Evolutionary conservation across 2,888 invertebrate species (phyloP).

Genomic region (Listrodromus nycthemerus): DNA sequence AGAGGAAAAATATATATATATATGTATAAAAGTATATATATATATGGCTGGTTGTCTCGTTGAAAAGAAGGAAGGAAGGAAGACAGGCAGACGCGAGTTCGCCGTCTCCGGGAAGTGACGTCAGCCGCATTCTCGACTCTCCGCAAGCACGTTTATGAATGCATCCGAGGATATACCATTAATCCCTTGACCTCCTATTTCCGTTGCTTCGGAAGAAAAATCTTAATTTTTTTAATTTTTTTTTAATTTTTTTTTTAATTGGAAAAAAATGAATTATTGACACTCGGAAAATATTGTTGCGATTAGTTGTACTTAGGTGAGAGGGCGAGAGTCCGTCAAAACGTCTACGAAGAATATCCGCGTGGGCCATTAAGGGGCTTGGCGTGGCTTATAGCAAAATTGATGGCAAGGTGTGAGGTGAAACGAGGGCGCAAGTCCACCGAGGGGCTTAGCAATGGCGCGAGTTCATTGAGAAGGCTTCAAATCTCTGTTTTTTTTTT

Average conservation of each 20-base stretch:
- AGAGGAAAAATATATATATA: slow-evolving; percentile 32
- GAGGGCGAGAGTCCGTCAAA: no score
- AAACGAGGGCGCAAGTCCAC: no score
- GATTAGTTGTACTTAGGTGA: no score
- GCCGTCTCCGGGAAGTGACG: slow-evolving; percentile 81
- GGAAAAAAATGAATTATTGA: not conserved
- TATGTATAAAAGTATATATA: not conserved
- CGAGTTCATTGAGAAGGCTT: no score
- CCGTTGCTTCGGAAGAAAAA: slow-evolving; percentile 34
- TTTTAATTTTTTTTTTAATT: not conserved
- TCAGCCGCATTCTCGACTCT: slow-evolving; percentile 70
- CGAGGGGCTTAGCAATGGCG: no score
- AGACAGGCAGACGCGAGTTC: slow-evolving; percentile 69
- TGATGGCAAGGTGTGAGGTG: no score
- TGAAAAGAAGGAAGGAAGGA: slow-evolving; percentile 53
- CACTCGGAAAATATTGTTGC: no score
- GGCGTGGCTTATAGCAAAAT: no score
- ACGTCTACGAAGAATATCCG: no score
- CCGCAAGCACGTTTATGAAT: slow-evolving; percentile 69
- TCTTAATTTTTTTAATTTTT: not conserved
- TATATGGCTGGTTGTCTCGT: slow-evolving; percentile 13
- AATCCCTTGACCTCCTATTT: slow-evolving; percentile 69
- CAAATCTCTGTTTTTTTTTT: no score
- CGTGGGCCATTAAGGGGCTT: no score
- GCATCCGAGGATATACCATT: slow-evolving; percentile 73